Conservation (phyloP, 2,113 vertebrate genomes). For the Procapra przewalskii region DNA sequence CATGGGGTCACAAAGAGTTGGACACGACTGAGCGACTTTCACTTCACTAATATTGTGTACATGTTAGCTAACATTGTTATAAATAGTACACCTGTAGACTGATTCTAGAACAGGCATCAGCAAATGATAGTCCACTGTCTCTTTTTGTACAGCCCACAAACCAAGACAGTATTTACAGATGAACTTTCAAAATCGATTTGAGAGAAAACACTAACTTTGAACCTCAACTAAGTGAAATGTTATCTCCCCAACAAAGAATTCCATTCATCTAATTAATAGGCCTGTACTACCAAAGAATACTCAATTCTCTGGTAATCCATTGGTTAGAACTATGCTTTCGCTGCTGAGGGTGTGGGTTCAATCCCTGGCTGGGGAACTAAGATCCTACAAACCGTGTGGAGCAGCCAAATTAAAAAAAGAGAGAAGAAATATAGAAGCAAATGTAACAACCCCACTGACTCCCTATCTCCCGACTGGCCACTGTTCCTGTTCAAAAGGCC, state of each 20-base stretch:
- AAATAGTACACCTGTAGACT: not conserved
- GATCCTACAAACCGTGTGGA: not conserved
- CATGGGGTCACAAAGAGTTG: not conserved
- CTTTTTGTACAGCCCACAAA: not conserved
- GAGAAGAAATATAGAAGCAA: not conserved
- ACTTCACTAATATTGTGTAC: not conserved
- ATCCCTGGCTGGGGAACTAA: not conserved
- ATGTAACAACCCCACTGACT: not conserved
- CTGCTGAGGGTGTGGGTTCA: not conserved
- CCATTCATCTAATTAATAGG: not conserved
- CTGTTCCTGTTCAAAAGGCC: not conserved
- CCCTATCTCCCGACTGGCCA: not conserved
- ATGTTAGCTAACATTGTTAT: not conserved
- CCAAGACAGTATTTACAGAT: not conserved
- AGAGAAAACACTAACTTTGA: not conserved
- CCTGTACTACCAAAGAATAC: not conserved
- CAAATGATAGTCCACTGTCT: not conserved
- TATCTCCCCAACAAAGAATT: not conserved
- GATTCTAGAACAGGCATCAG: not conserved
- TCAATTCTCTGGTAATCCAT: not conserved
- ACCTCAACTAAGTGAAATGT: not conserved
- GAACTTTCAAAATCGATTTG: not conserved
- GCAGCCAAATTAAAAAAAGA: not conserved
- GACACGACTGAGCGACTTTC: not conserved
- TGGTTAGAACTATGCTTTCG: not conserved